Percentiles rank a stretch among this genome's conserved stretches.
These are phyloP conservation scores for Rhizomys pruinosus DNA, from an alignment of 2,113 vertebrate genomes.

Conservation along the genomic window DNA sequence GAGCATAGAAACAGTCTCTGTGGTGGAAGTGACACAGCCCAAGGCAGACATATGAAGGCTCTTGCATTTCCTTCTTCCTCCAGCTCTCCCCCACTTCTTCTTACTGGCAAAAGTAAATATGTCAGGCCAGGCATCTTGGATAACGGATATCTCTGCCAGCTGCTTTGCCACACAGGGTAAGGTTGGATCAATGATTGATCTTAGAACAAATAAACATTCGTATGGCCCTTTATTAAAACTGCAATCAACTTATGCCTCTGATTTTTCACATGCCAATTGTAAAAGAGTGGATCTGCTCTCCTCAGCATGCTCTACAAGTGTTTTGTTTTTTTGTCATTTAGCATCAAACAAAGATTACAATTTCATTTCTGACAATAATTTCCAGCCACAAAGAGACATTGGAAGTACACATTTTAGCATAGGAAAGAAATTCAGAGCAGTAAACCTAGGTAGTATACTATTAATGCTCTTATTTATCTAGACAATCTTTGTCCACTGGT, in stretches of 20 bases:
- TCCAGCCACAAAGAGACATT: background rate
- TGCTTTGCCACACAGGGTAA: rapidly evolving
- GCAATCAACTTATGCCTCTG: background rate
- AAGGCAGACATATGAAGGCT: background rate
- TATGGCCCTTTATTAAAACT: background rate
- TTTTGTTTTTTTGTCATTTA: background rate
- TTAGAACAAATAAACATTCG: background rate
- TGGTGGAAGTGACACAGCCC: background rate
- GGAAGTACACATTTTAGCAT: background rate
- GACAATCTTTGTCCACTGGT: background rate
- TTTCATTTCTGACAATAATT: background rate
- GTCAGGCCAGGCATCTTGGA: background rate
- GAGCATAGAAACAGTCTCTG: rapidly evolving
- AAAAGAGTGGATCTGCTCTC: background rate
- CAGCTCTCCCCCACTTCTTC: background rate
- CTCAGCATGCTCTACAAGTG: background rate
- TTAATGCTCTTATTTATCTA: background rate
- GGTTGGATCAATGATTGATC: rapidly evolving
- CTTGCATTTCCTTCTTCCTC: background rate
- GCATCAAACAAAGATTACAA: background rate
- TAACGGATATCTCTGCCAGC: rapidly evolving
- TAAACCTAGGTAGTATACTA: background rate
- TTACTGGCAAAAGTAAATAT: background rate
- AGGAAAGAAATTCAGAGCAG: background rate
- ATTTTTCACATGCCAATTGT: background rate